These are phyloP conservation scores for Rhopalosiphum maidis DNA, from an alignment of 1,140 invertebrate genomes.

Conservation along the genomic window DNA sequence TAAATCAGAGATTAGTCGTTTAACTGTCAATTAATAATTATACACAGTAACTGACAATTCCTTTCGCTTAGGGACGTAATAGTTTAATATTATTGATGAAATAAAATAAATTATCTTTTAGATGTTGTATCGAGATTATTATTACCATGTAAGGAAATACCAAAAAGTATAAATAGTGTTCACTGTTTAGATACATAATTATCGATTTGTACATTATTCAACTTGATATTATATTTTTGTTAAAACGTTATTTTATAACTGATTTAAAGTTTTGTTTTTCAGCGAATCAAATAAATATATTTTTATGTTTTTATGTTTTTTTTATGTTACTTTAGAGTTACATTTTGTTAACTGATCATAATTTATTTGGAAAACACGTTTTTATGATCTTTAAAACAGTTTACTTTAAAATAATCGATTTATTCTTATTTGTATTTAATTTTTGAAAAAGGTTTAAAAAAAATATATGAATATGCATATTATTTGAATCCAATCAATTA, in stretches of 20 bases:
- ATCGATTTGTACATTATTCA: background rate
- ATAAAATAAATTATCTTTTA: background rate
- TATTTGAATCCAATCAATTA: background rate
- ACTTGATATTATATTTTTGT: background rate
- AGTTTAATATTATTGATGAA: background rate
- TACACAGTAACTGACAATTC: background rate
- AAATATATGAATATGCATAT: background rate
- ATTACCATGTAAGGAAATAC: background rate
- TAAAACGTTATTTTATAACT: background rate
- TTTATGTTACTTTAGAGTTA: background rate
- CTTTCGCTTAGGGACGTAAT: background rate
- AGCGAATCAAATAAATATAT: background rate
- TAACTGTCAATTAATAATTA: background rate
- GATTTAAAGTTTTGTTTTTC: background rate
- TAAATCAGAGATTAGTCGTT: background rate
- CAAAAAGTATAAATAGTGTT: background rate
- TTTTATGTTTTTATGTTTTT: too few relatives aligned
- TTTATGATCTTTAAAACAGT: background rate
- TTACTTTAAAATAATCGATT: background rate
- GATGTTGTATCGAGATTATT: background rate
- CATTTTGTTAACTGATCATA: background rate
- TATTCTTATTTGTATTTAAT: background rate
- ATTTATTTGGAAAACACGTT: background rate
- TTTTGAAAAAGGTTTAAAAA: background rate
- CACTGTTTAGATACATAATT: background rate